These are phyloP conservation scores for Periophthalmus magnuspinnatus DNA, from an alignment of 2,797 vertebrate species.

Conservation along the genomic window DNA sequence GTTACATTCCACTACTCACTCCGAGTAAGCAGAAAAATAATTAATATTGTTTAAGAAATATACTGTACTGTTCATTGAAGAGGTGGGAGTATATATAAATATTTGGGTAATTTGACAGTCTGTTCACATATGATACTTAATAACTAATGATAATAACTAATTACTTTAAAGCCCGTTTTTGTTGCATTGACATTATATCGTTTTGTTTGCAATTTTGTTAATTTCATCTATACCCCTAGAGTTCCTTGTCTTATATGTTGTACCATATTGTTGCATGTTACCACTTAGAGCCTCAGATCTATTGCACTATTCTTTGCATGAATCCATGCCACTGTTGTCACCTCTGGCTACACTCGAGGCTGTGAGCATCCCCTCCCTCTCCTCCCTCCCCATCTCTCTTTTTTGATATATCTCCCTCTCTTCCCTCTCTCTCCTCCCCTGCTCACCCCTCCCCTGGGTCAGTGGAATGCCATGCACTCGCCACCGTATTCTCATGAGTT, in stretches of 20 bases:
- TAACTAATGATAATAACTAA: no score
- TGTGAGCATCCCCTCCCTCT: constrained; percentile 27
- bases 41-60: no score
- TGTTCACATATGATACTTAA: no score
- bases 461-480: constrained; percentile 4
- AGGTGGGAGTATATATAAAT: no score
- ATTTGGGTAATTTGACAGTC: no score
- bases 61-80: no score
- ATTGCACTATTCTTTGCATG: background rate
- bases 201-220: no score
- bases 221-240: no score
- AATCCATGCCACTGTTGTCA: constrained; percentile 25
- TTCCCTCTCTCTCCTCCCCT: constrained; percentile 43
- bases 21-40: no score
- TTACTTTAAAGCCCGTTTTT: no score
- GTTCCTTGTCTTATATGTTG: background rate
- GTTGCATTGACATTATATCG: no score
- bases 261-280: background rate
- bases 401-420: background rate
- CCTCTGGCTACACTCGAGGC: constrained; percentile 61
- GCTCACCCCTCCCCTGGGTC: constrained; percentile 8
- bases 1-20: no score
- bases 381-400: constrained; percentile 12
- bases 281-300: background rate
- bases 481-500: constrained; percentile 7